Evolutionary conservation across 2,113 vertebrate species (phyloP).

Genomic region (Calidris pugnax): DNA sequence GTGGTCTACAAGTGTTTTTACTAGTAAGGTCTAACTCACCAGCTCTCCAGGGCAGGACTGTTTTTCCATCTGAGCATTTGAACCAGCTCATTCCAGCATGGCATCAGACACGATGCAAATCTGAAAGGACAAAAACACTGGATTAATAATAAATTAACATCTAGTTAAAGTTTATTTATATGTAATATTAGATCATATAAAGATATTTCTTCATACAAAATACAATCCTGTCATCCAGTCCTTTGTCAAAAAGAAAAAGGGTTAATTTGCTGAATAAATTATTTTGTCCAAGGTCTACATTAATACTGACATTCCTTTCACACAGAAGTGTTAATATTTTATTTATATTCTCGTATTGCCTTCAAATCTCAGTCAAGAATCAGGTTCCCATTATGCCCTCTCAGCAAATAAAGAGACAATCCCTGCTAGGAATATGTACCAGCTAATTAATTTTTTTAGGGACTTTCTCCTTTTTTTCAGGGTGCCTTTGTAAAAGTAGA

Average conservation of each 20-base stretch:
- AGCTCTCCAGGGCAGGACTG: background rate
- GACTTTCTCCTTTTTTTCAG: background rate
- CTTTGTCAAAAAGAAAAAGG: background rate
- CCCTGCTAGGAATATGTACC: background rate
- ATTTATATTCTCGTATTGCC: background rate
- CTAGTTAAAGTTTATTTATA: background rate
- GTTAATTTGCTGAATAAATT: background rate
- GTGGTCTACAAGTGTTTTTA: background rate
- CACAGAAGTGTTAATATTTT: conserved; percentile 1
- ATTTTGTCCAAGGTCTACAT: background rate
- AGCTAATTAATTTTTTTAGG: conserved; percentile 28
- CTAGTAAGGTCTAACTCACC: background rate
- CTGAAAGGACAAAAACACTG: background rate
- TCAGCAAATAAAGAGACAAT: conserved; percentile 25
- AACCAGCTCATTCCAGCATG: background rate
- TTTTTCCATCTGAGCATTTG: background rate
- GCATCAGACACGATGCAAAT: background rate
- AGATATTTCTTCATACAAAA: background rate
- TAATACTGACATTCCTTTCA: background rate
- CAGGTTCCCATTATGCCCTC: background rate
- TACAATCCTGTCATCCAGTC: background rate
- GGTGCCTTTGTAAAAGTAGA: background rate
- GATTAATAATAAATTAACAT: background rate
- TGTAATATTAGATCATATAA: background rate
- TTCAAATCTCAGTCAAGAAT: conserved; percentile 27